Conservation (phyloP, 2,888 invertebrate species). For the Amphipoea oculea region DNA sequence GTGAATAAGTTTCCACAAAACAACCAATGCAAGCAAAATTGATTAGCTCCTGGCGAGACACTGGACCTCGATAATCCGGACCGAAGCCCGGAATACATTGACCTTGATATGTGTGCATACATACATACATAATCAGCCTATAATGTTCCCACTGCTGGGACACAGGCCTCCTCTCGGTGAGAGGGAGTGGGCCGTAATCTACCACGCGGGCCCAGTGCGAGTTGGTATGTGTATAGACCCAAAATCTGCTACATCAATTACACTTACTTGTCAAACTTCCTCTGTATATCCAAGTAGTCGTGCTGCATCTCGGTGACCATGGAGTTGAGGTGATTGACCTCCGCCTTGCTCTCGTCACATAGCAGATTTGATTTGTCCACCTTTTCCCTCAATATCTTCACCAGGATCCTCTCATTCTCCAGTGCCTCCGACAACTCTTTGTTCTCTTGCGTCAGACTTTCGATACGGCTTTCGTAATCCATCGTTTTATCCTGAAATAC, state of each 20-base stretch:
- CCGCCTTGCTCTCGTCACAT: slow-evolving; percentile 88
- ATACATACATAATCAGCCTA: no score
- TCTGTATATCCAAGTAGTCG: slow-evolving; percentile 83
- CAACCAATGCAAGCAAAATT: neutral
- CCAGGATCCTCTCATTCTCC: slow-evolving; percentile 90
- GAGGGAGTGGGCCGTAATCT: no score
- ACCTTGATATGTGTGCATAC: neutral
- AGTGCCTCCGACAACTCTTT: slow-evolving; percentile 86
- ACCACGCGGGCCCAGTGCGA: no score
- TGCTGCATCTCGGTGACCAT: slow-evolving; percentile 86
- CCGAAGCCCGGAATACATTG: neutral
- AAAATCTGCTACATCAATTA: neutral
- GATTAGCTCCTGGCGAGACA: neutral
- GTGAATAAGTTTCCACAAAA: neutral
- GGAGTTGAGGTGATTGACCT: slow-evolving; percentile 84
- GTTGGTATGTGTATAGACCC: neutral
- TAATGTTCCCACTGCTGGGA: no score
- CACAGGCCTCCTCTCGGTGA: no score
- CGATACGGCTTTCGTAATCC: slow-evolving; percentile 85
- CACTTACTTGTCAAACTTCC: slow-evolving; percentile 86
- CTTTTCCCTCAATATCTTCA: slow-evolving; percentile 86
- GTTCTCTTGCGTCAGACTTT: slow-evolving; percentile 87
- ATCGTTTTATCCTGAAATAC: slow-evolving; percentile 82
- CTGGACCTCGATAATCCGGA: neutral
- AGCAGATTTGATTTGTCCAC: slow-evolving; percentile 87